Base-by-base conservation (phyloP, 2,888 invertebrate genomes). In the Orthosia gracilis region DNA sequence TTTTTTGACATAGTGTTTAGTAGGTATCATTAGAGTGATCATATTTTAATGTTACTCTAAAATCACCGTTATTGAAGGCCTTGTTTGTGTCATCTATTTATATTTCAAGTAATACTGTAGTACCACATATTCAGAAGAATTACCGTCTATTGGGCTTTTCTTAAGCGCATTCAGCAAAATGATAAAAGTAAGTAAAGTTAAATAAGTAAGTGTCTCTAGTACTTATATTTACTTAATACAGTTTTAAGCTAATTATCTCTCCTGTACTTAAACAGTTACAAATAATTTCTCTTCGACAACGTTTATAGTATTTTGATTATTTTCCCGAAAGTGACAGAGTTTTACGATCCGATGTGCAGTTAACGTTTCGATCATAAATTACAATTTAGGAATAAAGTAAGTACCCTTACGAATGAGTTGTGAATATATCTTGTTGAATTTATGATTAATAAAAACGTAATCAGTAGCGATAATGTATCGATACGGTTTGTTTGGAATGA, bases 311-410 rank as follows among this genome's bases (percentile, higher is more conserved):
- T 70, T 81, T 82, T 79, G 73, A 83, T 86, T 73, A 84, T 84
- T 80, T 80, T 82, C 70, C 76, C 82, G 78, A 78, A 84, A 84
- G 76, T 84, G 81, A 73, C 81, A 80, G 75, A 21, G 47, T 84
- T 85, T 87, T 80, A 87, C 76, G 84, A 77, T 61, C 40, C 75
- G 78, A 85, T 82, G 73, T 83, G 73, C 75, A 85, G 75, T 83
- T 78, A 81, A 86, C 68, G 59, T 26, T 62, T 66, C 62, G 76
- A 77, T 82, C 86, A 85, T 90, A 90, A 91, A 91, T 91, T 91
- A 87, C 86, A 88, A 91, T 90, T 89, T 91, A 81, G 85, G 85
- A 76, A 80, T 85, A 82, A 85, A 82, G 76, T 78, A 66, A 69
- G 73, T 82, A 72, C 77, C 73, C 68, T 76, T 63, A 68, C 73